Evolutionary conservation across 23 tunicate genomes (phyloP), one percentile per base, ranked within the genome.

Genomic region (Ciona savignyi): DNA sequence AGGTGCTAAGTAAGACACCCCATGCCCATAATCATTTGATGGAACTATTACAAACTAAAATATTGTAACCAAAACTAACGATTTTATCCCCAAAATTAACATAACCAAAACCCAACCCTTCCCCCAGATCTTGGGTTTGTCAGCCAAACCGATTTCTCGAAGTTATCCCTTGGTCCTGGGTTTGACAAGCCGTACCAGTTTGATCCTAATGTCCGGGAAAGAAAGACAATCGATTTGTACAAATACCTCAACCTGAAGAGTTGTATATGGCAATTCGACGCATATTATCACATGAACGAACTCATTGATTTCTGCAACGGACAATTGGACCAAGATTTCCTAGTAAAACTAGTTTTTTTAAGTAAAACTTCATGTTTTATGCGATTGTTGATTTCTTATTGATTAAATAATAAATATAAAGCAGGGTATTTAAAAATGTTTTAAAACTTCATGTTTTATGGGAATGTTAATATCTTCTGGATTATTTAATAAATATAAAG

Each of bases 171-270:
- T 19, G 95, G 90, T 1, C 91, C 96, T 3, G 99, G 99, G 2
- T 89, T 74, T 64, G 99, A 95, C 83, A 89, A 89, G 71, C 99
- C 99, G 0, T 95, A 92, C 70, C 95, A 95, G 77, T 94, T 95
- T 30, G 99, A 95, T 63, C 90, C 99, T 6, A 74, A 68, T 1
- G 86, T 95, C 0, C 90, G 99, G 2, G 90, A 91, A 51, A 74
- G 76, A 28, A 84, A 85, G 67, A 75, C 92, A 9, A 91, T 95
- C 65, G 96, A 91, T 30, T 72, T 95, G 19, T 95, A 95, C 78
- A 91, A 95, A 51, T 95, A 89, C 62, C 81, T 95, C 35, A 95
- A 95, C 79, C 66, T 95, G 69, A 95, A 95, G 33, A 88, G 91
- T 56, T 95, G 99, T 34, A 78, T 86, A 27, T 95, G 99, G 99